Percentiles rank a stretch among this genome's conserved stretches.
Conservation (phyloP, 2,888 invertebrate species). For the Lissonota sp. region DNA sequence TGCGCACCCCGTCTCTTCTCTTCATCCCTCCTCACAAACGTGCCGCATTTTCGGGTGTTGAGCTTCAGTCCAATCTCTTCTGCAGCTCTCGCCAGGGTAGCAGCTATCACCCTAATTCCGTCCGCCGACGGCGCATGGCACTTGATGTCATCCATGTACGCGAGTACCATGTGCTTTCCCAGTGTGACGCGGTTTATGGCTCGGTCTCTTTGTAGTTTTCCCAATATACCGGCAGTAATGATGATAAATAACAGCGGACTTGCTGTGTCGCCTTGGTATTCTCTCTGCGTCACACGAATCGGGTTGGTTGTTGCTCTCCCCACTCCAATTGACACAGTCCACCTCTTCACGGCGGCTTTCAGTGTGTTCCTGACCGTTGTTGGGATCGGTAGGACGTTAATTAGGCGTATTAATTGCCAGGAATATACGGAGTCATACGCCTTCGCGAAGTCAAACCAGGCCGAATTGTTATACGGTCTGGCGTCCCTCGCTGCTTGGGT, state of each 20-base stretch:
- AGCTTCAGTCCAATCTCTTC: conserved; percentile 21
- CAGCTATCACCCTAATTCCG: conserved; percentile 20
- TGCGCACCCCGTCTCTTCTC: no score
- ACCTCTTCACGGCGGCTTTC: conserved; percentile 8
- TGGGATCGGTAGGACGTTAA: conserved; percentile 27
- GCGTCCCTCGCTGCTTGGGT: conserved; percentile 56
- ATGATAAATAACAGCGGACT: conserved; percentile 64
- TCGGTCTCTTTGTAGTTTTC: background rate
- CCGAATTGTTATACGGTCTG: conserved; percentile 59
- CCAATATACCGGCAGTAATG: conserved; percentile 42
- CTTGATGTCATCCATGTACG: conserved; percentile 65
- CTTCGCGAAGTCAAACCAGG: conserved; percentile 64
- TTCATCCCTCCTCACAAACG: background rate
- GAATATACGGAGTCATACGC: conserved; percentile 54
- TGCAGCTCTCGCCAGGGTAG: conserved; percentile 2
- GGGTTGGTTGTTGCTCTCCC: conserved; percentile 32
- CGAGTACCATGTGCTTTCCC: conserved; percentile 41
- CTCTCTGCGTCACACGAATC: conserved; percentile 23
- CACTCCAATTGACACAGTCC: conserved; percentile 18
- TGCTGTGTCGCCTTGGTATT: conserved; percentile 58
- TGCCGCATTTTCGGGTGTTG: conserved; percentile 39
- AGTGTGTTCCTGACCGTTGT: conserved; percentile 10
- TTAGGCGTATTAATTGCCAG: conserved; percentile 41
- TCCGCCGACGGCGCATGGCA: conserved; percentile 46
- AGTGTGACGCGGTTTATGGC: conserved; percentile 11